These are phyloP conservation scores for Opisthograptis luteolata DNA, from an alignment of 2,888 invertebrate species.

Conservation along the genomic window DNA sequence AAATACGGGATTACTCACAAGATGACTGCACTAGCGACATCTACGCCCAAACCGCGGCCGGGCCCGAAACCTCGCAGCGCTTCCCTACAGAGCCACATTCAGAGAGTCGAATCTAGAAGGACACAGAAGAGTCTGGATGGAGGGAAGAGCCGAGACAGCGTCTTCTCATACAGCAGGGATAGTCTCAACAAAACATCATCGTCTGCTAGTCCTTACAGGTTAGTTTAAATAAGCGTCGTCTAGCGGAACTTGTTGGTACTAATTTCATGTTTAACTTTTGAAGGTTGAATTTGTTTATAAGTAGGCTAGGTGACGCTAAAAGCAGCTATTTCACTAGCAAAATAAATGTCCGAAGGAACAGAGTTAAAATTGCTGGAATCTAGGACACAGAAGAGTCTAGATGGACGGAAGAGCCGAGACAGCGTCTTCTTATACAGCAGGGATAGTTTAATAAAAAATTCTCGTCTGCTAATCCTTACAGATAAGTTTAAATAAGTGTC, in stretches of 20 bases:
- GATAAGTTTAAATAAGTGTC: slow-evolving; percentile 32
- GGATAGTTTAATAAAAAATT: slow-evolving; percentile 55
- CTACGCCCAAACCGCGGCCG: slow-evolving; percentile 57
- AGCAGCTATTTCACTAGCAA: too few species aligned
- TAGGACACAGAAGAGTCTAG: slow-evolving; percentile 23
- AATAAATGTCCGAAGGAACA: too few species aligned
- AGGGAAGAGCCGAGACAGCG: slow-evolving; percentile 43
- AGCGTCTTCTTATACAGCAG: slow-evolving; percentile 49
- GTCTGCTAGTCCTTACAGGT: slow-evolving; percentile 51
- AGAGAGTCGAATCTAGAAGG: slow-evolving; percentile 15
- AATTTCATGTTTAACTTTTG: too few species aligned
- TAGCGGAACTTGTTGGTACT: too few species aligned
- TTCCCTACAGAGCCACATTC: slow-evolving; percentile 45
- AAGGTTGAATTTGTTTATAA: too few species aligned
- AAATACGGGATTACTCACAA: slow-evolving; percentile 60
- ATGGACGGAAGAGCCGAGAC: slow-evolving; percentile 38
- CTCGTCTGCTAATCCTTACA: slow-evolving; percentile 51
- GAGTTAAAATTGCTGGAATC: too few species aligned
- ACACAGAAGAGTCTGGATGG: slow-evolving; percentile 24
- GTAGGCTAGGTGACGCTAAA: too few species aligned
- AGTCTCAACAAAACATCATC: slow-evolving; percentile 57
- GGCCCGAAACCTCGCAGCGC: slow-evolving; percentile 54
- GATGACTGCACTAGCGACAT: slow-evolving; percentile 54
- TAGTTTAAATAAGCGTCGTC: neutral
- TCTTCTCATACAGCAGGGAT: slow-evolving; percentile 49